Base-by-base conservation (phyloP, 2,888 invertebrate species). In the Drosophila villosipedis region DNA sequence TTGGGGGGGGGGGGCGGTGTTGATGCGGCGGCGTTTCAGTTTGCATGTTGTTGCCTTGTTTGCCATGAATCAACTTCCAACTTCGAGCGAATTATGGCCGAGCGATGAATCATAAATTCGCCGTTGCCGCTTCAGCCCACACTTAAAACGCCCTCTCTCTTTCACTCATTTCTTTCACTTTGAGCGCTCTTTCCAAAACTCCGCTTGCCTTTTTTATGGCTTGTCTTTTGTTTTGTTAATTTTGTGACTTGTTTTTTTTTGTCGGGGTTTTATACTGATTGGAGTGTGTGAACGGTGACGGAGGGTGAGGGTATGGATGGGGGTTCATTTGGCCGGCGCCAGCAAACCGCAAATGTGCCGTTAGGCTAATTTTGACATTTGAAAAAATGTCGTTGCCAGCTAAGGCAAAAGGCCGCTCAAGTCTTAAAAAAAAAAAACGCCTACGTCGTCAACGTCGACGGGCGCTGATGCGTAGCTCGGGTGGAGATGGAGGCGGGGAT, bases 11-110 rank as follows among this genome's bases (percentile, higher is more conserved):
- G 35, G 43, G 59, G n/a, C n/a, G n/a, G n/a, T n/a, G 28, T 28
- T 3, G 28, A 4, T 25, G 50, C 62, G n/a, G 33, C 4, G 9
- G 28, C n/a, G 5, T 28, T 39, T 68, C 66, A 50, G 78, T 79
- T 78, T 79, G 80, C 76, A 79, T 79, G 68, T 72, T 68, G 62
- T 79, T 72, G 78, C 73, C 80, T 69, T 71, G 83, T 83, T 86
- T 69, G 83, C 84, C 88, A 71, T 84, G 88, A 84, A 87, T 84
- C 88, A 84, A 87, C 84, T 84, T 83, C 85, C 83, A 84, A 87
- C 83, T 85, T 85, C 69, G 58, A 77, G 67, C 72, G 69, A 84
- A 84, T 76, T 76, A 82, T 87, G 87, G 80, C 82, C 55, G 25
- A 47, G 71, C 69, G 78, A 81, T 84, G 84, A 84, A 81, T 84